A percentile compares a stretch with the other conserved stretches of the same genome.
Evolutionary conservation across 2,113 vertebrate genomes (phyloP).

Genomic region (Lutjanus erythropterus): DNA sequence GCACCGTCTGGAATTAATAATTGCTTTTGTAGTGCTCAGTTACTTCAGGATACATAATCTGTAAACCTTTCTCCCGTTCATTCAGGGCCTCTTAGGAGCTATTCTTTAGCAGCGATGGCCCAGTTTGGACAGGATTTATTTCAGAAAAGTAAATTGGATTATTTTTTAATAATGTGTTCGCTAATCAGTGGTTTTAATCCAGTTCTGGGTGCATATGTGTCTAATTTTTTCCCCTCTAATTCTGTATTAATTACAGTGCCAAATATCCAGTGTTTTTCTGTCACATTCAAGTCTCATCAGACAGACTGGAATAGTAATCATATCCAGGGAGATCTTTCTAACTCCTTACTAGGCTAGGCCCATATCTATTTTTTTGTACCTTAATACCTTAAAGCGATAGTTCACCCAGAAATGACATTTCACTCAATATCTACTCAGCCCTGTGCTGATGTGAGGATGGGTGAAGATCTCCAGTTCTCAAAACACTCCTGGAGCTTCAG

Average conservation of each 20-base stretch:
- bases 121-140: conserved; percentile 2
- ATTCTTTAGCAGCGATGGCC: neutral
- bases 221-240: neutral
- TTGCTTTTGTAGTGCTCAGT: neutral
- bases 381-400: no score
- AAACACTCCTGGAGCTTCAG: no score
- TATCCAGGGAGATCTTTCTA: neutral
- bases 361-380: no score
- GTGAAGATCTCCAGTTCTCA: no score
- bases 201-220: neutral
- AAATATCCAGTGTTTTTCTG: neutral
- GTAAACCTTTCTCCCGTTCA: neutral
- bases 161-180: conserved; percentile 6
- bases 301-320: neutral
- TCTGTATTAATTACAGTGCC: neutral
- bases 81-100: neutral
- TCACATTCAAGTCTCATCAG: neutral
- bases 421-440: no score
- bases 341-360: neutral
- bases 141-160: conserved; percentile 8
- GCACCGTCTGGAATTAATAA: neutral
- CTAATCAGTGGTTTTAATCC: conserved; percentile 1
- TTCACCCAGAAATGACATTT: no score
- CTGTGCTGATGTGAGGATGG: no score
- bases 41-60: neutral